Evolutionary conservation across 1,140 invertebrate genomes (phyloP), one percentile per base, ranked within the genome.

Genomic region (Saccostrea glomerata): DNA sequence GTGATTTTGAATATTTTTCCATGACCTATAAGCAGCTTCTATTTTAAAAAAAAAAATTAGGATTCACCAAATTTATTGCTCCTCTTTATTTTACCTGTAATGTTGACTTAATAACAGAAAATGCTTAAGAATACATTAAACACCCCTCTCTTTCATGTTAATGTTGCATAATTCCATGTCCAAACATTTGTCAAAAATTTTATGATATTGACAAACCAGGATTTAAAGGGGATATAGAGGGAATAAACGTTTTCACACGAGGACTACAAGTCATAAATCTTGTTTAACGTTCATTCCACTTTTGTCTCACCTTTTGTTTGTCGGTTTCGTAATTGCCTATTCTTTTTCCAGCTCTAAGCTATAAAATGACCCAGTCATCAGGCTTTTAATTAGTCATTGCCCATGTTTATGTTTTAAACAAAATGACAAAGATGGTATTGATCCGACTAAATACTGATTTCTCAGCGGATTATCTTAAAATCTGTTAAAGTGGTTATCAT

Each of bases 361-460:
- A 25, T 77, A 77, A 77, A 77, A 36, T 77, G 25, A 11, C 30
- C 25, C 25, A 77, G 30, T 25, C 70, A 77, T 30, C 12, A 25
- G 70, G 70, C 70, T 36, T 77, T 77, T 77, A 77, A 77, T 77
- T 77, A 77, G 70, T 77, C 70, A 77, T 77, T 40, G 70, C 70
- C 25, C 70, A 77, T 77, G 70, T 77, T 77, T 77, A 77, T 77
- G 25, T 77, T 77, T 77, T 77, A 77, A 77, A 77, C 70, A 77
- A 77, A 77, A 77, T 77, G 70, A 77, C 70, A 77, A 77, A 77
- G 70, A 77, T 77, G 70, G 70, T 77, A 77, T 77, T 77, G 70
- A 77, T 77, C 70, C 70, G 70, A 77, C 70, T 77, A 77, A 77
- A 77, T 36, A 77, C 70, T 77, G 70, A 77, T 77, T 77, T 77